Evolutionary conservation across 2,888 invertebrate genomes (phyloP).

Genomic region (Mantis religiosa): DNA sequence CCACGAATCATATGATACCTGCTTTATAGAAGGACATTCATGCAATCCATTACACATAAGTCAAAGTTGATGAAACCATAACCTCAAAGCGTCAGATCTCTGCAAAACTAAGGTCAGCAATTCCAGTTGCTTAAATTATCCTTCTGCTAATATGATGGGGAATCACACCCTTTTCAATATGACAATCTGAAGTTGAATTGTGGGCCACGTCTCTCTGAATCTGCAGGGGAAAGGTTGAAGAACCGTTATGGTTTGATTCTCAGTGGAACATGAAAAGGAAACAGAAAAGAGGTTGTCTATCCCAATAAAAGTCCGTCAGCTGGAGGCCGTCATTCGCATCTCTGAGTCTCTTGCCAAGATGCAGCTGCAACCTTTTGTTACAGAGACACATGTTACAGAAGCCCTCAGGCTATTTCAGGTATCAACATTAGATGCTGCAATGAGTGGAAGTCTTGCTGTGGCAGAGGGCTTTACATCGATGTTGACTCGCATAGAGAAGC

Average conservation of each 20-base stretch:
- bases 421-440: slow-evolving; percentile 94
- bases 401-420: slow-evolving; percentile 92
- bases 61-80: no score
- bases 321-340: slow-evolving; percentile 94
- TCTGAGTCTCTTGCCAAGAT: slow-evolving; percentile 97
- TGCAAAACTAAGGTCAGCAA: no score
- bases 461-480: slow-evolving; percentile 96
- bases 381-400: slow-evolving; percentile 88
- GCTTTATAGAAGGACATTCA: no score
- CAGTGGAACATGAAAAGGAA: slow-evolving; percentile 73
- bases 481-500: slow-evolving; percentile 84
- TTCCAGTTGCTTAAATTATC: no score
- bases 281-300: slow-evolving; percentile 79
- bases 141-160: no score
- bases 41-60: no score
- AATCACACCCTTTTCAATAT: no score
- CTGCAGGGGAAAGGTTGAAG: slow-evolving; percentile 83
- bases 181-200: slow-evolving; percentile 55
- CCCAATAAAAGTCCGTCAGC: slow-evolving; percentile 90
- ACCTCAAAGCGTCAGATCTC: no score
- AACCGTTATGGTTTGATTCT: slow-evolving; percentile 95
- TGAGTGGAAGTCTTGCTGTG: slow-evolving; percentile 85
- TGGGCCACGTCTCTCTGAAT: slow-evolving; percentile 82
- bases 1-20: no score
- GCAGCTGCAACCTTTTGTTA: slow-evolving; percentile 88